phyloP scores from a whole-genome alignment of 2,113 vertebrate genomes.

The Poecilia latipinna region DNA sequence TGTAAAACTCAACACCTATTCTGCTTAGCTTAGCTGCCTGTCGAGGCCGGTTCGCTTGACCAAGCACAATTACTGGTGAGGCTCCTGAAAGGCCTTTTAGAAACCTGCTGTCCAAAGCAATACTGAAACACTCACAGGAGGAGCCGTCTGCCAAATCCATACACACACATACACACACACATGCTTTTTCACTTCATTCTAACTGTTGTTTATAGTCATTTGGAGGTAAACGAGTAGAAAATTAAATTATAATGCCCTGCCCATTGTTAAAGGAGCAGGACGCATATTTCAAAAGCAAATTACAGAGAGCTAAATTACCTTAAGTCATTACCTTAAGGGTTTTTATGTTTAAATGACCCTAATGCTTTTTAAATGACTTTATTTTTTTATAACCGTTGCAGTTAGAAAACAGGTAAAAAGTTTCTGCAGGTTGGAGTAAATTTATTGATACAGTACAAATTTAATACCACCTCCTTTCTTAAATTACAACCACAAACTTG shows the following conservation, averaged over 20 bases:
- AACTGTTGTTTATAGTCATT: conserved; percentile 75
- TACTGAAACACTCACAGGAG: conserved; percentile 75
- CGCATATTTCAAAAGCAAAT: conserved; percentile 59
- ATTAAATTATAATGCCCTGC: conserved; percentile 76
- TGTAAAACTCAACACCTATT: conserved; percentile 69
- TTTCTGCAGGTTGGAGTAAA: not conserved
- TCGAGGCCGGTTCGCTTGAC: conserved; percentile 76
- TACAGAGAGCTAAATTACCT: conserved; percentile 55
- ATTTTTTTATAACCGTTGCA: conserved; percentile 4
- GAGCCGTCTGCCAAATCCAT: conserved; percentile 68
- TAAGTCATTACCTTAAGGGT: conserved; percentile 45
- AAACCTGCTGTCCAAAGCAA: conserved; percentile 81
- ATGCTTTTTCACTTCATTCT: conserved; percentile 71
- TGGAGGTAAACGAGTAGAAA: conserved; percentile 77
- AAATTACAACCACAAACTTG: not conserved
- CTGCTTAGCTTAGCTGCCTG: conserved; percentile 74
- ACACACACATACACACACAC: conserved; percentile 33
- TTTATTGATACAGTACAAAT: not conserved
- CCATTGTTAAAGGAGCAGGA: conserved; percentile 67
- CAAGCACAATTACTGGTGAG: conserved; percentile 78
- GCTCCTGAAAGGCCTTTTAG: conserved; percentile 79
- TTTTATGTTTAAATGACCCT: conserved; percentile 53
- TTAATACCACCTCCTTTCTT: not conserved
- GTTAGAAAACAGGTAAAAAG: conserved; percentile 18
- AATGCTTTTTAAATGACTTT: conserved; percentile 45